phyloP scores from a whole-genome alignment of 2,113 vertebrate species.

The Tachysurus fulvidraco region DNA sequence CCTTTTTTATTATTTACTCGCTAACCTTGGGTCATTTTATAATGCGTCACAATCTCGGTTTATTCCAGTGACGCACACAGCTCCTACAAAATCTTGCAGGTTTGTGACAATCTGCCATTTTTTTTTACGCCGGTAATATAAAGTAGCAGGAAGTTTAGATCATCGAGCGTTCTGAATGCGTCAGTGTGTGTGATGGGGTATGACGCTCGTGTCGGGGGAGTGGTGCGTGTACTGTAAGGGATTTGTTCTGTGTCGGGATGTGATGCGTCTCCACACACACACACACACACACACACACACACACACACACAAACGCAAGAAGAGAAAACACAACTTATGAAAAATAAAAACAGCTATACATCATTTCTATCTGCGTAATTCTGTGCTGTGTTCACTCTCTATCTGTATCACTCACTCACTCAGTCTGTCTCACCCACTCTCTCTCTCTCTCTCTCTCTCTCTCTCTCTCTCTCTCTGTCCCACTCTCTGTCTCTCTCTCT shows the following conservation, averaged over 20 bases:
- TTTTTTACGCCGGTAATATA: background rate
- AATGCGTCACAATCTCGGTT: background rate
- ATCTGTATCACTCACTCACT: no score
- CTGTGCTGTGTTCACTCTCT: no score
- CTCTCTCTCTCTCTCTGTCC: no score
- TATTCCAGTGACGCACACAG: background rate
- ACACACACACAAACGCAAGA: background rate
- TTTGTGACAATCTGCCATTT: background rate
- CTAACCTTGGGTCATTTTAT: background rate
- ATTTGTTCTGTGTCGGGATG: no score
- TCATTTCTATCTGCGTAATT: background rate
- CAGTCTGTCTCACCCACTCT: no score
- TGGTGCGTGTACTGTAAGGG: no score
- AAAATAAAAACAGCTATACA: background rate
- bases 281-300: no score
- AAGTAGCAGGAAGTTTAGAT: background rate
- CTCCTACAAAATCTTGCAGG: background rate
- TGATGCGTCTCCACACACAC: no score
- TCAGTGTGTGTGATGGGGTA: no score
- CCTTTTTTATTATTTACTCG: conserved; percentile 13
- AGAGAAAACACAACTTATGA: background rate
- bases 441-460: no score
- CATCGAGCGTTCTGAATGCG: background rate
- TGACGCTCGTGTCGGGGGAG: no score
- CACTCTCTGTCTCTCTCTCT: no score